phyloP scores from a whole-genome alignment of 2,113 vertebrate genomes.

The Sinocyclocheilus rhinocerous region DNA sequence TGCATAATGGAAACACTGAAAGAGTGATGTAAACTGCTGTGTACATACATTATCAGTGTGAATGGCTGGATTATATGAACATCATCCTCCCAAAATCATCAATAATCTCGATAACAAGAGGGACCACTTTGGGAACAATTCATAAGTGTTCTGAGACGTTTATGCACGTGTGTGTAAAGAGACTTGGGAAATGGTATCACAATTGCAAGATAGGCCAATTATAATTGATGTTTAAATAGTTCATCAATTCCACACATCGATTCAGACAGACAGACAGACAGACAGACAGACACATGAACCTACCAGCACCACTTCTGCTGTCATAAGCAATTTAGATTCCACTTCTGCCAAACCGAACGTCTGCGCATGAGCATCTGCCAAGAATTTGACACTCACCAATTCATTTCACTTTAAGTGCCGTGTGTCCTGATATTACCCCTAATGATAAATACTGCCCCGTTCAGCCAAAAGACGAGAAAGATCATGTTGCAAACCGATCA shows the following conservation, averaged over 20 bases:
- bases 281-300: conserved; percentile 3
- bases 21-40: neutral
- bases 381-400: conserved; percentile 58
- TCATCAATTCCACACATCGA: neutral
- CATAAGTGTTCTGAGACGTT: neutral
- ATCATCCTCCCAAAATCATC: conserved; percentile 1
- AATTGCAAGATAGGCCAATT: neutral
- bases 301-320: conserved; percentile 63
- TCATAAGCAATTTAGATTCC: conserved; percentile 62
- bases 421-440: conserved; percentile 62
- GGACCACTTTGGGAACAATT: neutral
- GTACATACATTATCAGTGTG: neutral
- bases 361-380: conserved; percentile 56
- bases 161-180: too few relatives aligned
- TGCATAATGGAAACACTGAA: conserved; percentile 6
- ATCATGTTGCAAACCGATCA: conserved; percentile 60
- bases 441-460: conserved; percentile 65
- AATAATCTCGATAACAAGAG: neutral
- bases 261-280: neutral
- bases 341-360: conserved; percentile 58
- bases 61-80: conserved; percentile 6
- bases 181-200: neutral
- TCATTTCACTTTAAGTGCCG: conserved; percentile 66
- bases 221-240: neutral
- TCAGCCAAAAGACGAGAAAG: conserved; percentile 60